Base-by-base conservation (phyloP, 2,888 invertebrate species). In the Pyrocoelia pectoralis region DNA sequence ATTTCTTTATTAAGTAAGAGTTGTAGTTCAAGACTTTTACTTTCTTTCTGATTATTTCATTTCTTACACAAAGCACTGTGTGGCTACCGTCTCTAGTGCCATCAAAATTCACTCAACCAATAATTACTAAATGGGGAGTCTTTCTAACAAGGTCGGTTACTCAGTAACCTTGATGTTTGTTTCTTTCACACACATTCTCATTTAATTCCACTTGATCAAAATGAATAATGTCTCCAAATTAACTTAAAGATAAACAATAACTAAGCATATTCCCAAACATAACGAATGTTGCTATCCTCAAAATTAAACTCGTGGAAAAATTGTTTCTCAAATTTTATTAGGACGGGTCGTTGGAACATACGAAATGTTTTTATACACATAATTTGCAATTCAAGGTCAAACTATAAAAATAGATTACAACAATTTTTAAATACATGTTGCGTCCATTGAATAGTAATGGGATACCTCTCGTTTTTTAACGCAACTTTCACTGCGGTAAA, bases 131-230 rank as follows among this genome's bases (percentile, higher is more conserved):
- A 66, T 65, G 65, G 67, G 69, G 65, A 67, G 68, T 72, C 70
- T 56, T 70, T 68, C 62, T 69, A 67, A 68, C 70, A 73, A 72
- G 73, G 71, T 72, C 72, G 65, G 72, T 66, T 68, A 71, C 69
- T 72, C 68, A 66, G 59, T 72, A 72, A 69, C 73, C 73, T 73
- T 74, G 73, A 71, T 70, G 68, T 55, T 53, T 66, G 69, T 67
- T 70, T 72, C 70, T 72, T 73, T 72, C 72, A 72, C 68, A 71
- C 68, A 68, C 68, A 63, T 53, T 52, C 51, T 56, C 24, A 52
- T 56, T 46, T 56, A 51, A 52, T 57, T 62, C 53, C 57, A 48
- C 49, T 33, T 28, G 51, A 56, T 56, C 61, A 61, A 61, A 56
- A 55, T 55, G 17, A 46, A 46, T 17, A 33, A 33, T 33, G n/a